Evolutionary conservation across 2,797 vertebrate genomes (phyloP).

Genomic region (Australoheros facetus): DNA sequence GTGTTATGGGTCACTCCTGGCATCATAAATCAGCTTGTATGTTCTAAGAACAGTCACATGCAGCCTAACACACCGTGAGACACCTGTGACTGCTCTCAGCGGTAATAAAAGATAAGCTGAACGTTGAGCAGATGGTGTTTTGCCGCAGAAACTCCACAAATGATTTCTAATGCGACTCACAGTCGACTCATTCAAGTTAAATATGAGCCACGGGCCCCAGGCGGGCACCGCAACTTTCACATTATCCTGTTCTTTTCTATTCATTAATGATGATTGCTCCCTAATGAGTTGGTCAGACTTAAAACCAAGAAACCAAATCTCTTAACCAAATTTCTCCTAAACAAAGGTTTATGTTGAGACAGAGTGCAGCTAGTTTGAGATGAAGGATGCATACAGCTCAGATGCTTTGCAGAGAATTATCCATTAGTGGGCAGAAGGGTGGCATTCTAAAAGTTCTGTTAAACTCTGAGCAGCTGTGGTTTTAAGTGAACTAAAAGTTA

Average conservation of each 20-base stretch:
- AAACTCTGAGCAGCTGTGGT: constrained; percentile 18
- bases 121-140: constrained; percentile 54
- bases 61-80: constrained; percentile 23
- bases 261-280: constrained; percentile 50
- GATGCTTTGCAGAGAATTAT: constrained; percentile 30
- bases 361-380: constrained; percentile 45
- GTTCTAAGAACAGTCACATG: constrained; percentile 33
- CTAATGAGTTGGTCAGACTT: constrained; percentile 39
- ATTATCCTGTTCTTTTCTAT: constrained; percentile 39
- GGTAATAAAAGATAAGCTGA: constrained; percentile 49
- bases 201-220: constrained; percentile 35
- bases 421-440: constrained; percentile 3
- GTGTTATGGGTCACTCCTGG: constrained; percentile 30
- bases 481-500: not conserved
- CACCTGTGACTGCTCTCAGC: constrained; percentile 37
- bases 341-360: constrained; percentile 19
- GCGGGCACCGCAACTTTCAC: constrained; percentile 14
- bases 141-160: constrained; percentile 16
- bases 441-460: constrained; percentile 34
- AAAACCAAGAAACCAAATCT: constrained; percentile 30
- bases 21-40: constrained; percentile 54
- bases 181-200: constrained; percentile 40
- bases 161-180: constrained; percentile 48
- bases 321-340: not conserved
- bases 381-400: constrained; percentile 38